phyloP scores from a whole-genome alignment of 1,140 invertebrate species.

The Marisa cornuarietis region DNA sequence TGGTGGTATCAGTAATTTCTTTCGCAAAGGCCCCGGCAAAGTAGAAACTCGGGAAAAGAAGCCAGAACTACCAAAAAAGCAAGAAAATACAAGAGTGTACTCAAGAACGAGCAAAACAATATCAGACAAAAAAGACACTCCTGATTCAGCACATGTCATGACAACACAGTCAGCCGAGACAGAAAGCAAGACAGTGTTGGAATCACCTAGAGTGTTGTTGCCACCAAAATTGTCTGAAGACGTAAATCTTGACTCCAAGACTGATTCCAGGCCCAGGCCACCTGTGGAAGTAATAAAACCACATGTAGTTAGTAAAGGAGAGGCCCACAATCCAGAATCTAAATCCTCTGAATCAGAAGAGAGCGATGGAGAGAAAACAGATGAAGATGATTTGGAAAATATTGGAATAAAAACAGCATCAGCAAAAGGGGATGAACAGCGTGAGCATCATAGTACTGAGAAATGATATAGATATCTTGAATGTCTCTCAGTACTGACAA shows the following conservation, averaged over 20 bases:
- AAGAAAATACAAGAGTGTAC: conserved; percentile 16
- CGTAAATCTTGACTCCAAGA: neutral
- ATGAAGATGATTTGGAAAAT: no score
- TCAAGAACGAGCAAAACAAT: conserved; percentile 5
- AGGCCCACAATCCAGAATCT: no score
- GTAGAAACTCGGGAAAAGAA: neutral
- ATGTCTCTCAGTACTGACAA: no score
- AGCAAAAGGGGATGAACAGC: no score
- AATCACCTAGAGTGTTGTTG: neutral
- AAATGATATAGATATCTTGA: no score
- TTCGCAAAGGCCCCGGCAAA: neutral
- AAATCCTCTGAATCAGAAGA: no score
- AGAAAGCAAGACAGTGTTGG: neutral
- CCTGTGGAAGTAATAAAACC: neutral
- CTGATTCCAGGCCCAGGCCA: neutral
- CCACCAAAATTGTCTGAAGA: neutral
- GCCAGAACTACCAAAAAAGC: neutral
- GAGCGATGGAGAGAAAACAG: no score
- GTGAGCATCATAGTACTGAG: no score
- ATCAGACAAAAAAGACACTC: neutral
- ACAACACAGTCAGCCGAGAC: neutral
- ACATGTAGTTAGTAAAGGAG: neutral
- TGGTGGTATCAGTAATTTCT: conserved; percentile 5
- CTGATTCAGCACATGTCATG: neutral
- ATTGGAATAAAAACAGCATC: no score